Evolutionary conservation across 2,797 vertebrate genomes (phyloP).

Genomic region (Takifugu ocellatus): DNA sequence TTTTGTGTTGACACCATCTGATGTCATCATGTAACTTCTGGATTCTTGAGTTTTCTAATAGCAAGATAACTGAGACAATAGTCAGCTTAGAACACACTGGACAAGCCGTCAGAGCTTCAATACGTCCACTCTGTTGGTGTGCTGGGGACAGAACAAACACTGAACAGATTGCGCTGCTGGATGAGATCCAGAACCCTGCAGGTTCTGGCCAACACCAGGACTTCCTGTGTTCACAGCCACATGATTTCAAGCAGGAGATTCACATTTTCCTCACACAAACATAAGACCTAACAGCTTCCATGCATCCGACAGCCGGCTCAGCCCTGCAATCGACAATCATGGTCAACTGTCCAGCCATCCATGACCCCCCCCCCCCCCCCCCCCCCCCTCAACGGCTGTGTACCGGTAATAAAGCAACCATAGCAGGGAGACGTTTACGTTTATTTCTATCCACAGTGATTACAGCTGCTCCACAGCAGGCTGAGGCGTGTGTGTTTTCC

Average conservation of each 20-base stretch:
- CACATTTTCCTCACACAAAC: no score
- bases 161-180: constrained; percentile 54
- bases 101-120: constrained; percentile 3
- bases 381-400: constrained; percentile 6
- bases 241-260: no score
- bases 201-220: constrained; percentile 40
- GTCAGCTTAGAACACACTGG: constrained; percentile 2
- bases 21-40: no score
- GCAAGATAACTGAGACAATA: no score
- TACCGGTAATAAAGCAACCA: constrained; percentile 36
- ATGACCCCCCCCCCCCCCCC: constrained; percentile 18
- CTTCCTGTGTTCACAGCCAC: no score
- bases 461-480: constrained; percentile 62
- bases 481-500: constrained; percentile 47
- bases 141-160: constrained; percentile 13
- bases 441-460: constrained; percentile 73
- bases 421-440: constrained; percentile 49
- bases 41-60: no score
- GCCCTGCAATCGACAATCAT: background rate
- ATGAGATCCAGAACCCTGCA: constrained; percentile 40
- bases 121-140: constrained; percentile 8
- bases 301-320: background rate
- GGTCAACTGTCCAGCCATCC: constrained; percentile 32
- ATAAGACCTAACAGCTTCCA: no score
- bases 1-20: no score